Evolutionary conservation across 2,797 vertebrate species (phyloP).

Genomic region (Synaphobranchus kaupii): DNA sequence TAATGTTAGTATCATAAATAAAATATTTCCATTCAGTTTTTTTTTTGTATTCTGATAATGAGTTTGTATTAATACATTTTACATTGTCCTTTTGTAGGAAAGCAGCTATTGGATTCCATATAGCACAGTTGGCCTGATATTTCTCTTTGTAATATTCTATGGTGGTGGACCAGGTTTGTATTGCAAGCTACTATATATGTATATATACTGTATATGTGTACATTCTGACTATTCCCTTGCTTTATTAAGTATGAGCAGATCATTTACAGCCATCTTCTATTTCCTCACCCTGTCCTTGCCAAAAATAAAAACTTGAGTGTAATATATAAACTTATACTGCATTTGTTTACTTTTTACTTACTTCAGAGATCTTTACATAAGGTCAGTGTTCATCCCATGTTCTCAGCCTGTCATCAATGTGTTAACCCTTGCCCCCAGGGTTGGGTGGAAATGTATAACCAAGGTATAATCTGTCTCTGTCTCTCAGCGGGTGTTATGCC

Average conservation of each 20-base stretch:
- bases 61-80: not conserved
- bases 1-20: not conserved
- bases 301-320: not conserved
- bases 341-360: not conserved
- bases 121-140: slow-evolving; percentile 64
- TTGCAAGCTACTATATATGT: not conserved
- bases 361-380: not conserved
- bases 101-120: slow-evolving; percentile 73
- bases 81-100: slow-evolving; percentile 58
- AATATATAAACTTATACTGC: not conserved
- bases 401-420: not conserved
- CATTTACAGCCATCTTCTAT: too few species aligned
- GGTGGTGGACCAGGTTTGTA: slow-evolving; percentile 77
- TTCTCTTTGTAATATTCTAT: slow-evolving; percentile 74
- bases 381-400: not conserved
- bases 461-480: slow-evolving; percentile 19
- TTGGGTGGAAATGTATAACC: not conserved
- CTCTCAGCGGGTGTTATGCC: slow-evolving; percentile 62
- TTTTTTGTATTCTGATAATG: slow-evolving; percentile 1
- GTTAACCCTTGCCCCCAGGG: too few species aligned
- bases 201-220: not conserved
- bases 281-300: not conserved
- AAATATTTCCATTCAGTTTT: not conserved
- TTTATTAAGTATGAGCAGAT: not conserved
- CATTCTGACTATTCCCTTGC: not conserved